Conservation (phyloP, 2,113 vertebrate genomes). For the Daphoenositta chrysoptera region DNA sequence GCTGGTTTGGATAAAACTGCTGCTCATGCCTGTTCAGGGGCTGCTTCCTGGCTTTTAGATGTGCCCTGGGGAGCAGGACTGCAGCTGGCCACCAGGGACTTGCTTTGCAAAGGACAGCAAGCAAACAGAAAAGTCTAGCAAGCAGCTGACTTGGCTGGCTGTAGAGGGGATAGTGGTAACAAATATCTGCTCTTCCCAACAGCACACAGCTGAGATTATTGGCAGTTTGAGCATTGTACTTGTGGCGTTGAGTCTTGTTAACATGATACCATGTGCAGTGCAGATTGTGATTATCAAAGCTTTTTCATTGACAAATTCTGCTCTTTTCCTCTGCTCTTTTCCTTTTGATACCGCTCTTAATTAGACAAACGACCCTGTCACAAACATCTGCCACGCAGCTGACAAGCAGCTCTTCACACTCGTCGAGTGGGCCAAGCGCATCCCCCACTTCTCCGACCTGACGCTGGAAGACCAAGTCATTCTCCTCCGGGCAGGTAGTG, state of each 20-base stretch:
- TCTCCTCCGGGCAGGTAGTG: conserved; percentile 88
- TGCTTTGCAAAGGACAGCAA: neutral
- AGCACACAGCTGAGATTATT: neutral
- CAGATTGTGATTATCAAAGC: neutral
- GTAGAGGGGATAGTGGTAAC: neutral
- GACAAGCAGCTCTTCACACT: conserved; percentile 96
- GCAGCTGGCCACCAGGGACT: neutral
- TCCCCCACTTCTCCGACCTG: conserved; percentile 92
- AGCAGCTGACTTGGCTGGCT: neutral
- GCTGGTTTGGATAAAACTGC: neutral
- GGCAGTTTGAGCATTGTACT: neutral
- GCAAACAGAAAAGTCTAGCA: neutral
- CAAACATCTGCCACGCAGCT: conserved; percentile 94
- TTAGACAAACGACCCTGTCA: conserved; percentile 93
- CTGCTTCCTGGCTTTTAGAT: neutral
- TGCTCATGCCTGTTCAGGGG: rapidly evolving
- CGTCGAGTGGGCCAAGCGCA: conserved; percentile 95
- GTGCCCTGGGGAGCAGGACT: neutral
- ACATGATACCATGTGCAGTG: neutral
- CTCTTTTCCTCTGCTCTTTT: neutral
- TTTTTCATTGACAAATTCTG: neutral
- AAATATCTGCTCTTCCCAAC: neutral
- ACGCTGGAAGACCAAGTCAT: conserved; percentile 94
- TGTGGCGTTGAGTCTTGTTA: neutral
- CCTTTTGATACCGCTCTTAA: neutral